Evolutionary conservation across 2,797 vertebrate species (phyloP).

Genomic region (Chiroxiphia lanceolata): DNA sequence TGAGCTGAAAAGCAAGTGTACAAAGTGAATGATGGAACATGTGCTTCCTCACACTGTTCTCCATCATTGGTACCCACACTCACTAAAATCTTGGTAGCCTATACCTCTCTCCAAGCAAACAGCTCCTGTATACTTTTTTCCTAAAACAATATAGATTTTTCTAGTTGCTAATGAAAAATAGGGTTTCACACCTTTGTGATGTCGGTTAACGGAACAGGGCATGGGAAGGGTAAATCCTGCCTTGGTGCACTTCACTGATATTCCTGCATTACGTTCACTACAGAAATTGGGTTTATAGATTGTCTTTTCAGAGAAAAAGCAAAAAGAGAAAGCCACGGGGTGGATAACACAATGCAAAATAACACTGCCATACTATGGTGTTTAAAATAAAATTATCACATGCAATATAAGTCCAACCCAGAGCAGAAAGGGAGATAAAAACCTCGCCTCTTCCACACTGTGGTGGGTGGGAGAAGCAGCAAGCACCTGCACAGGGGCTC

Average conservation of each 20-base stretch:
- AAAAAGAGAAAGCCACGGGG: background rate
- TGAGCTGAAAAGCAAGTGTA: background rate
- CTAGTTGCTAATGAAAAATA: background rate
- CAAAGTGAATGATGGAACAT: background rate
- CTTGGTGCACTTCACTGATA: background rate
- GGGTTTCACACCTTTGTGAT: background rate
- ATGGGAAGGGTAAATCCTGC: background rate
- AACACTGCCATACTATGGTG: background rate
- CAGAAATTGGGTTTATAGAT: background rate
- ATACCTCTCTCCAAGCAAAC: background rate
- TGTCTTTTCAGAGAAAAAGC: background rate
- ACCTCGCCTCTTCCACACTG: background rate
- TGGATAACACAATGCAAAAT: background rate
- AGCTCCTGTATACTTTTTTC: background rate
- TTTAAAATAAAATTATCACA: background rate
- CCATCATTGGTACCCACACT: background rate
- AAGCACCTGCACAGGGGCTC: background rate
- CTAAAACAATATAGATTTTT: background rate
- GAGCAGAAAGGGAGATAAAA: background rate
- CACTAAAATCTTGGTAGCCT: background rate
- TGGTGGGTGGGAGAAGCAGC: background rate
- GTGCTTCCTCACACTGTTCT: background rate
- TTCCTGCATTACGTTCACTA: background rate
- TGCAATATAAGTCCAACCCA: rapidly evolving
- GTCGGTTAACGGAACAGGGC: background rate